These are phyloP conservation scores for Euphydryas editha DNA, from an alignment of 2,888 invertebrate species.

Conservation along the genomic window DNA sequence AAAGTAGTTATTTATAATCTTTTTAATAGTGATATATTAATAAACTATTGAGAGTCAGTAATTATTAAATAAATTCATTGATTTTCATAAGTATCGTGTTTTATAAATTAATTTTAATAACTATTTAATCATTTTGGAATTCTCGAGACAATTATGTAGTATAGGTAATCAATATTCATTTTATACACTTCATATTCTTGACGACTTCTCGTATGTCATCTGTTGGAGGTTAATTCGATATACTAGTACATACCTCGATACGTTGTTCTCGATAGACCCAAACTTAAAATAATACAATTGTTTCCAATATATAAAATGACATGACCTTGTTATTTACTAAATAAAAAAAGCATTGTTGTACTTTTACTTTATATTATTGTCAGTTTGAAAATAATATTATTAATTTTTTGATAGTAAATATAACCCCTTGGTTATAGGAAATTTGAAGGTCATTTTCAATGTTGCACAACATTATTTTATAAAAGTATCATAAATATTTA, in stretches of 20 bases:
- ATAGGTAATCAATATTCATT: background rate
- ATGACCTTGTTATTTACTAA: background rate
- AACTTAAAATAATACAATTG: too few species aligned
- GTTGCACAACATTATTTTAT: slow-evolving; percentile 56
- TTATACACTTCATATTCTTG: background rate
- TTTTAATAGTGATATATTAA: too few species aligned
- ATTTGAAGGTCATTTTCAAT: slow-evolving; percentile 29
- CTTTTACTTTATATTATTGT: background rate
- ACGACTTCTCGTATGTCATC: background rate
- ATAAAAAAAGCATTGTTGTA: background rate
- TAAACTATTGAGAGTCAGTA: background rate
- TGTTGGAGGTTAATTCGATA: background rate
- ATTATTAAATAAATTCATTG: background rate
- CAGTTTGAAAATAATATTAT: background rate
- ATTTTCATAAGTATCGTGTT: background rate
- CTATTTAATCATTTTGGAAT: background rate
- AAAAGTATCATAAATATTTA: slow-evolving; percentile 59
- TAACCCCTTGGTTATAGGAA: background rate
- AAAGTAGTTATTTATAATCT: too few species aligned
- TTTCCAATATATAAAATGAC: background rate
- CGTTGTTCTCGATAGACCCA: too few species aligned
- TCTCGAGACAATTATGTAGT: background rate
- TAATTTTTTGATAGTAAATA: background rate
- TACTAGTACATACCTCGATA: too few species aligned
- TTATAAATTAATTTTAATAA: background rate